Evolutionary conservation across 2,113 vertebrate species (phyloP), one percentile per base, ranked within the genome.

Genomic region (Cathartes aura): DNA sequence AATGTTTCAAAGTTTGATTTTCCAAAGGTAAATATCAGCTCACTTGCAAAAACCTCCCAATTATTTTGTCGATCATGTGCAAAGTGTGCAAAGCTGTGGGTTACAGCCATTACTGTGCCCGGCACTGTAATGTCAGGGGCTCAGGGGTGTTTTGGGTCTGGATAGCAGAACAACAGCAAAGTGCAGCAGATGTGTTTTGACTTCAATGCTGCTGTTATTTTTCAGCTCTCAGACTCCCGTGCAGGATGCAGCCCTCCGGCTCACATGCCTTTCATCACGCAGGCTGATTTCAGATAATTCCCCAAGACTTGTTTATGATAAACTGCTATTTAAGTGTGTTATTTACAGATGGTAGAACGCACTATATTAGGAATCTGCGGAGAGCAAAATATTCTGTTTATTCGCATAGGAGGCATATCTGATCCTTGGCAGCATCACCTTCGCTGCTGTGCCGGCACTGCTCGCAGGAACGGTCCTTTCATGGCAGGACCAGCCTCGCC

Each of bases 371-470:
- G 79, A 76, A 30, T 40, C n/a, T 13, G 58, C 1, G 5, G 62
- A 83, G 82, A 75, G 48, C 56, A 56, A 81, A 88, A n/a, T 5
- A 40, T 7, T 82, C 76, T 36, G 27, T 48, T 86, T 64, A 66
- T 52, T 78, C 0, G 0, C 62, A 19, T 4, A 21, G 85, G 73
- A 87, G 45, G 19, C 52, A 74, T 50, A 45, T 71, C 48, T 68
- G 71, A 47, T 63, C 62, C 71, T 52, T 8, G 0, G 66, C 82
- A 90, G 58, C 0, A 0, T 60, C 86, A 56, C 63, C 48, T 23
- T 4, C 3, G 1, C 36, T 2, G 0, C 76, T 27, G 58, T 60
- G 67, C 48, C 2, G 4, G 53, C 1, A 0, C 38, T 32, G 73
- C 29, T 62, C 0, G 1, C 2, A 9, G 67, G 47, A 30, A 48